Evolutionary conservation across 1,140 invertebrate species (phyloP), one percentile per base, ranked within the genome.

Genomic region (Sitophilus oryzae): DNA sequence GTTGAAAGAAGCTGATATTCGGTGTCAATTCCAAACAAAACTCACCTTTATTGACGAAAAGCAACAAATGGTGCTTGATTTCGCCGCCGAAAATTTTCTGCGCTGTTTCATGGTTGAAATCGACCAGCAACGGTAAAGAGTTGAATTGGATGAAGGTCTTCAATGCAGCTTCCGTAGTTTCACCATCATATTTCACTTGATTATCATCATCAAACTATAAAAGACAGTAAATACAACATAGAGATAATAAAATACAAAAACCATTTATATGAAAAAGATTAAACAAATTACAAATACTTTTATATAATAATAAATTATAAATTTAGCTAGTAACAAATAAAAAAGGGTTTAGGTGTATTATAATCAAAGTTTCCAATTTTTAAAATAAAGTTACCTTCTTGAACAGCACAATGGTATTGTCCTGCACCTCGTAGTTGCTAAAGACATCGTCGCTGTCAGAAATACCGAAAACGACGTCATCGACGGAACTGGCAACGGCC

Each of bases 21-120:
- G n/a, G n/a, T n/a, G n/a, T n/a, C n/a, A n/a, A n/a, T n/a, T n/a
- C n/a, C n/a, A 8, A 4, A 38, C 36, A 14, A 9, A 9, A 42
- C 42, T 50, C 50, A 68, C 88, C 83, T 76, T 96, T 94, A 66
- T 90, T 93, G 40, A 97, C 76, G 81, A 99, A 99, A 44, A 99
- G 71, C 41, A 99, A 79, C 53, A 98, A 81, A 72, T 99, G 97
- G 60, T 84, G 90, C 76, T 98, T 98, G 71, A 99, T 91, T 51
- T 96, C 90, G 61, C 96, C 96, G 62, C 93, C 92, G 72, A 99
- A 99, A 71, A 99, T 96, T 74, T 98, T 98, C 62, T 89, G 85
- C 3, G 94, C 96, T 23, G 91, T 96, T 73, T 96, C 90, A 64
- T 96, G 94, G 61, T 93, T 98, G 78, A 99, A 99, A 73, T 99